Evolutionary conservation across 2,888 invertebrate genomes (phyloP).

Genomic region (Microchrysa polita): DNA sequence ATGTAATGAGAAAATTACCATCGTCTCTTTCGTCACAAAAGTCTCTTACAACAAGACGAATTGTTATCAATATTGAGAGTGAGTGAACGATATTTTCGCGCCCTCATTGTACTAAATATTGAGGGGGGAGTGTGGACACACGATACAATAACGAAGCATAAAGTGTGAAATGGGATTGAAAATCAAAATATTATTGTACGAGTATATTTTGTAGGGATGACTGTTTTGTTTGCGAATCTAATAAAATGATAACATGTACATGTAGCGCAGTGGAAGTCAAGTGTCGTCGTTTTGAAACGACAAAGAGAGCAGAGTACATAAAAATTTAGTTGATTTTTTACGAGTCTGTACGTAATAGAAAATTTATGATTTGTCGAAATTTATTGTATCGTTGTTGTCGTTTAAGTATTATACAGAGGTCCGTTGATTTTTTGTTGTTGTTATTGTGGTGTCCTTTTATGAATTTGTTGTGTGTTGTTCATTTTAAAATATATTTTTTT

Average conservation of each 20-base stretch:
- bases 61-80: neutral
- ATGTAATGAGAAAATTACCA: no score
- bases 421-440: no score
- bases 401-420: neutral
- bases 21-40: no score
- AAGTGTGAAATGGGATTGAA: slow-evolving; percentile 42
- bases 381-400: slow-evolving; percentile 23
- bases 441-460: no score
- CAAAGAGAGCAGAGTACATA: slow-evolving; percentile 21
- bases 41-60: neutral
- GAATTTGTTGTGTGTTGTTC: no score
- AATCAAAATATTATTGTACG: slow-evolving; percentile 42
- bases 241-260: slow-evolving; percentile 40
- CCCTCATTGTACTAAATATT: no score
- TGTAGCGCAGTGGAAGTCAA: slow-evolving; percentile 28
- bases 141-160: slow-evolving; percentile 21
- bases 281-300: neutral
- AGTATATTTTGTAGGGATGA: neutral
- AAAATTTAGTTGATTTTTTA: slow-evolving; percentile 26
- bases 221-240: slow-evolving; percentile 35
- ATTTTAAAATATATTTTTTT: no score
- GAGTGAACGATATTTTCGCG: neutral
- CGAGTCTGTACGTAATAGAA: slow-evolving; percentile 2
- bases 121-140: neutral
- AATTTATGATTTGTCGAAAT: slow-evolving; percentile 25